Base-by-base conservation (phyloP, 2,113 vertebrate species). In the Tetrax tetrax region DNA sequence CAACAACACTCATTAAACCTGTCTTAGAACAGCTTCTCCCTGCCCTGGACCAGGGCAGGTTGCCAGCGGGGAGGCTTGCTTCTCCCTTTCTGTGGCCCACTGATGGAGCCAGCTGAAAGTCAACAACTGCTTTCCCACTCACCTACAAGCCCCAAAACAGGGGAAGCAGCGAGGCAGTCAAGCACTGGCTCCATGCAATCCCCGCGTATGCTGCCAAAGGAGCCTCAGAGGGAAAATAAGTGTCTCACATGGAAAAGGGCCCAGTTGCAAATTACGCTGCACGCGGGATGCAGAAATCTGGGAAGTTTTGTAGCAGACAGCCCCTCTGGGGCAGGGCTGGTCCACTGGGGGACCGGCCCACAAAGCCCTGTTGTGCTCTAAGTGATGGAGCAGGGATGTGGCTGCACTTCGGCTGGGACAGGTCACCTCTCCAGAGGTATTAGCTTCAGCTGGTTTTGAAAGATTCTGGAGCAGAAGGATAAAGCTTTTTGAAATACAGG, bases 101-200 rank as follows among this genome's bases (percentile, higher is more conserved):
- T 66, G 74, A 71, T 37, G 23, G 68, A 87, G 37, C 28, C 2
- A 0, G 33, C 48, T 56, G 51, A 89, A 88, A 48, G 78, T 81
- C 69, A 91, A 35, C 45, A 54, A 50, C 20, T 60, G 27, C 35
- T 41, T 76, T 87, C 33, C 28, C 31, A 31, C 51, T 91, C 5
- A 1, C 14, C 85, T 78, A 35, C 27, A 57, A 80, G 48, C 43
- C 57, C 66, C 4, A 0, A 56, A 80, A 38, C 10, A 23, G 15
- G 23, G 25, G 25, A 31, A 83, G 69, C 15, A 54, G 28, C 0
- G 5, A 63, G 43, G 57, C 0, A 0, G 35, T 68, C 1, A 10
- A 89, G 85, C 23, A 14, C 29, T 51, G 43, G 38, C 51, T 93
- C 60, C 4, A 0, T 4, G 2, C 6, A 3, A 18, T 94, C 82